Evolutionary conservation across 2,113 vertebrate species (phyloP).

Genomic region (Conger conger): DNA sequence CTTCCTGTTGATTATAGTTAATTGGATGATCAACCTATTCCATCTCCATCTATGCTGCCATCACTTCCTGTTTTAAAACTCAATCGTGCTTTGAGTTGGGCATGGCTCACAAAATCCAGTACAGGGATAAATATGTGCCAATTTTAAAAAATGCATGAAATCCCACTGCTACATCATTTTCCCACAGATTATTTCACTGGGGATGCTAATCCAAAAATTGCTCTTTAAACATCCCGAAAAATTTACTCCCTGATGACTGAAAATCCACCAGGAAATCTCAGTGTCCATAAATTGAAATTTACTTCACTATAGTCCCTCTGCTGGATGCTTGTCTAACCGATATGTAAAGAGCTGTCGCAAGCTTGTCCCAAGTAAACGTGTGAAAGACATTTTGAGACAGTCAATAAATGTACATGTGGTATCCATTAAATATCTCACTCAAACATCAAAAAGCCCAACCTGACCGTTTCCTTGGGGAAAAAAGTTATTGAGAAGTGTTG

Average conservation of each 20-base stretch:
- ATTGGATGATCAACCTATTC: too few relatives aligned
- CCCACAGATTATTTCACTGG: too few relatives aligned
- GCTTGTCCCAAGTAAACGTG: background rate
- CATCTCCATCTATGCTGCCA: too few relatives aligned
- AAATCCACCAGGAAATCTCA: background rate
- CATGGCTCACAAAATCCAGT: too few relatives aligned
- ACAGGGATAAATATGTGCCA: too few relatives aligned
- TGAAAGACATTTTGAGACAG: background rate
- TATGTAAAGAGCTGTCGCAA: background rate
- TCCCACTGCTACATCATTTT: too few relatives aligned
- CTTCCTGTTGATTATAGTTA: too few relatives aligned
- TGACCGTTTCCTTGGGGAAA: background rate
- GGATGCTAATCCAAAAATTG: too few relatives aligned
- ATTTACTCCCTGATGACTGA: background rate
- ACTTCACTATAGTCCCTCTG: background rate
- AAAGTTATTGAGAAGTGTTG: background rate
- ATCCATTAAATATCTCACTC: background rate
- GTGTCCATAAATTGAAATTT: background rate
- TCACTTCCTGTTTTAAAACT: too few relatives aligned
- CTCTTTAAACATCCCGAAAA: too few relatives aligned
- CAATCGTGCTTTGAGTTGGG: too few relatives aligned
- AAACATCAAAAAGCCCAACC: background rate
- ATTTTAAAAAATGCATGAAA: too few relatives aligned
- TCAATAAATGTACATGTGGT: background rate
- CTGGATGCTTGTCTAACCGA: background rate